Evolutionary conservation across 1,140 invertebrate species (phyloP).

Genomic region (Bradynema listronoti): DNA sequence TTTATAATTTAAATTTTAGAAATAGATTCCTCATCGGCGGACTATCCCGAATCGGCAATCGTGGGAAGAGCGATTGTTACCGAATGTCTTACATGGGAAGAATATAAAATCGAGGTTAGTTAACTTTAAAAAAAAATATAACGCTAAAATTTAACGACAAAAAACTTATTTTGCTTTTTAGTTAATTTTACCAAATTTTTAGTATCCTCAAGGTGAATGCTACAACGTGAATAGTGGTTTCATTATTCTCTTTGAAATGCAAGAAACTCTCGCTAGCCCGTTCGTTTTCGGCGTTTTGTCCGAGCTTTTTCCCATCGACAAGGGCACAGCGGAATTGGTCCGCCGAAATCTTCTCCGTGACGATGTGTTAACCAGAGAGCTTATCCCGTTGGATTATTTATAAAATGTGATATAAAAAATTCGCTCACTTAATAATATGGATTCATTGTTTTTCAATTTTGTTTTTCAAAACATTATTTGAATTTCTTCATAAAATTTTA

Average conservation of each 20-base stretch:
- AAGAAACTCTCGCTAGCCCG: conserved; percentile 7
- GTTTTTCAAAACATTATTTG: too few species aligned
- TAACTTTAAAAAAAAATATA: too few species aligned
- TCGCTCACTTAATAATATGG: too few species aligned
- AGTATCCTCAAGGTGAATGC: conserved; percentile 18
- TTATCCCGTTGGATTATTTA: too few species aligned
- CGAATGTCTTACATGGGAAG: conserved; percentile 33
- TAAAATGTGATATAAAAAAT: too few species aligned
- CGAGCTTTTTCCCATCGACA: conserved; percentile 12
- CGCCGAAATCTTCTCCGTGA: not conserved
- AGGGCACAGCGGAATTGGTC: conserved; percentile 1
- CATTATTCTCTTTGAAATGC: conserved; percentile 23
- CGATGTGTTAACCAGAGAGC: too few species aligned
- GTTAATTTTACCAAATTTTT: conserved; percentile 22
- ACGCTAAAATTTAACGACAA: too few species aligned
- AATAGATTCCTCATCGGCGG: not conserved
- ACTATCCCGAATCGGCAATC: not conserved
- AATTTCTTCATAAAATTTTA: too few species aligned
- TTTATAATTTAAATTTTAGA: not conserved
- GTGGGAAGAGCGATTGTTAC: conserved; percentile 29
- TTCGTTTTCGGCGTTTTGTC: conserved; percentile 5
- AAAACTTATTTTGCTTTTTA: too few species aligned
- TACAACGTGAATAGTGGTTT: conserved; percentile 14
- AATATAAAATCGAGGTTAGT: conserved; percentile 35
- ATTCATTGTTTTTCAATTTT: too few species aligned